These are phyloP conservation scores for Pheosia tremula DNA, from an alignment of 2,888 invertebrate species.

Conservation along the genomic window DNA sequence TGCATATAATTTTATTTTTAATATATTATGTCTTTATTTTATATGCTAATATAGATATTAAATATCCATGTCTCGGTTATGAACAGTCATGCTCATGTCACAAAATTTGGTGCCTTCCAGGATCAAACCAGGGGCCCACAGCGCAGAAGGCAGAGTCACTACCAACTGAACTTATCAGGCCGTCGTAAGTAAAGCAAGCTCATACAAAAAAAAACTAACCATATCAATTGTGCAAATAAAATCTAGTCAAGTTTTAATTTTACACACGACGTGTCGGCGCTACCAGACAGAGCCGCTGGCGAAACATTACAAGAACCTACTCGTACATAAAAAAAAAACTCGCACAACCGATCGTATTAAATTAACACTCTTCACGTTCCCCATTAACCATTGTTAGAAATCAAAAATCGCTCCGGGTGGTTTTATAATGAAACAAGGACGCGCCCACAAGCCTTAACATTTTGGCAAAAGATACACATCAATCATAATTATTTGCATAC, in stretches of 20 bases:
- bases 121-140: no score
- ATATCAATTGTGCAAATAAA: background rate
- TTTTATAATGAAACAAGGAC: constrained; percentile 46
- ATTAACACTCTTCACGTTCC: constrained; percentile 27
- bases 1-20: no score
- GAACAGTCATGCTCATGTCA: no score
- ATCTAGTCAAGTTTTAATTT: constrained; percentile 1
- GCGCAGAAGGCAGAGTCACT: no score
- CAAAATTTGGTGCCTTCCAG: no score
- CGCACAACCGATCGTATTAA: constrained; percentile 39
- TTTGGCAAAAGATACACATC: constrained; percentile 64
- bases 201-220: no score
- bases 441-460: constrained; percentile 52
- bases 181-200: no score
- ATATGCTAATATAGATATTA: no score
- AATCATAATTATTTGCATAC: constrained; percentile 71
- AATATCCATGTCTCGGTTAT: no score
- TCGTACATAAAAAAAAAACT: constrained; percentile 14
- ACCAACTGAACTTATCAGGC: no score
- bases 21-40: no score
- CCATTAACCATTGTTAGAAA: constrained; percentile 36
- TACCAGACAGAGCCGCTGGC: constrained; percentile 5
- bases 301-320: background rate
- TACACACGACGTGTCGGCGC: constrained; percentile 3
- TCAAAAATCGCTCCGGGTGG: constrained; percentile 40